Base-by-base conservation (phyloP, 2,888 invertebrate genomes). In the Nomada goodeniana region DNA sequence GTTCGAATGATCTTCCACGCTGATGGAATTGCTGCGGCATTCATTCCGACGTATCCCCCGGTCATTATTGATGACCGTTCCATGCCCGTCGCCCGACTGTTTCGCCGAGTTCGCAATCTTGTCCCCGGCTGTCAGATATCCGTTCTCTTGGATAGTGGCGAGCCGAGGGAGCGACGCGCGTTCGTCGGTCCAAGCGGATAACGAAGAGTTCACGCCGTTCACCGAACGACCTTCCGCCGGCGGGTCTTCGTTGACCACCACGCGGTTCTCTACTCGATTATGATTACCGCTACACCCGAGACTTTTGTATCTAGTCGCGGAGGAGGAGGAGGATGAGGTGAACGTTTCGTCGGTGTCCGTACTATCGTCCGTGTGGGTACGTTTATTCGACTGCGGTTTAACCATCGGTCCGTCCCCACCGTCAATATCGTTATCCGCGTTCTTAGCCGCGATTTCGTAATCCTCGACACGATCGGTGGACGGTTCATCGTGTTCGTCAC, bases 261-360 rank as follows among this genome's bases (percentile, higher is more conserved):
- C 76, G 79, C 69, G 79, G 70, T 74, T 64, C 84, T 71, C 64
- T 80, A 86, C 59, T 23, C 86, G 88, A 77, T 57, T 83, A 70
- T 79, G 79, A 69, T 57, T 68, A 79, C 78, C 84, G 75, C 64
- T 76, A 86, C 61, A 72, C 71, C 77, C 84, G 84, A 77, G 79
- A 80, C 80, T 83, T 69, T 86, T 79, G 77, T 79, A 61, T 89
- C 83, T 81, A 86, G 70, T 71, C 67, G 86, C 72, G 84, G 82
- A 84, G 82, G 81, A 81, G 76, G 80, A 81, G 76, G 83, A 85
- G 77, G 86, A 87, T 70, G 82, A 82, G 82, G 81, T 84, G 85
- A 80, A 85, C 76, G 83, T 88, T 79, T 84, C 82, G 89, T 88
- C 87, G 83, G 80, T 86, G 85, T 88, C 83, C 83, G 86, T 87